Evolutionary conservation across 2,113 vertebrate genomes (phyloP), one percentile per base, ranked within the genome.

Genomic region (Salvelinus namaycush): DNA sequence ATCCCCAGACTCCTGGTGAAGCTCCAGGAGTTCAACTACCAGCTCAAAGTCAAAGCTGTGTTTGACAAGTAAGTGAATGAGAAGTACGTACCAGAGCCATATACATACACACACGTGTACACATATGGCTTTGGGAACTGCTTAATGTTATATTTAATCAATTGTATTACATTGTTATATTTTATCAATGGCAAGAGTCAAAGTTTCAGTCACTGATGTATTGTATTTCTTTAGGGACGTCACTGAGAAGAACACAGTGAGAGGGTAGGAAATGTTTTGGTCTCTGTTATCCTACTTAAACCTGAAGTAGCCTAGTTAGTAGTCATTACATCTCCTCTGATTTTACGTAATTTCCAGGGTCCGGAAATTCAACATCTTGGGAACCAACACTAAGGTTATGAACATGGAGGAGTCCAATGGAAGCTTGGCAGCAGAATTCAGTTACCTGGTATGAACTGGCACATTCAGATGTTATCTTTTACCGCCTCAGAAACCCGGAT

Each of bases 11-110:
- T 97, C 77, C 87, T 99, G 82, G 97, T 95, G 77, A 98, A 95
- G 75, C 86, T 97, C 49, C 94, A 94, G 29, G 95, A 96, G 60
- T 80, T 99, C 71, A 97, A 95, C 86, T 94, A 91, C 74, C 95
- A 93, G 78, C 85, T 98, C 72, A 96, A 95, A 91, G 96, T 99
- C 74, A 95, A 96, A 87, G 95, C 94, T 62, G 84, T 93, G 1
- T 96, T 99, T 91, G 96, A 98, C 84, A 98, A 97, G 97, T 99
- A 95, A 64, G 97, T 92, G 5, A 39, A 75, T 62, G 6, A 12
- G 11, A 26, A 54, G 39, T 44, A 44, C 2, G 9, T 44, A 44
- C 39, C 39, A 44, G 9, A 44, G 39, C 39, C 39, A 54, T 54
- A 54, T 54, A 54, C 16, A 18, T 54, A 54, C 51, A 54, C 12